phyloP scores from a whole-genome alignment of 2,113 vertebrate species.

The Camelus bactrianus region DNA sequence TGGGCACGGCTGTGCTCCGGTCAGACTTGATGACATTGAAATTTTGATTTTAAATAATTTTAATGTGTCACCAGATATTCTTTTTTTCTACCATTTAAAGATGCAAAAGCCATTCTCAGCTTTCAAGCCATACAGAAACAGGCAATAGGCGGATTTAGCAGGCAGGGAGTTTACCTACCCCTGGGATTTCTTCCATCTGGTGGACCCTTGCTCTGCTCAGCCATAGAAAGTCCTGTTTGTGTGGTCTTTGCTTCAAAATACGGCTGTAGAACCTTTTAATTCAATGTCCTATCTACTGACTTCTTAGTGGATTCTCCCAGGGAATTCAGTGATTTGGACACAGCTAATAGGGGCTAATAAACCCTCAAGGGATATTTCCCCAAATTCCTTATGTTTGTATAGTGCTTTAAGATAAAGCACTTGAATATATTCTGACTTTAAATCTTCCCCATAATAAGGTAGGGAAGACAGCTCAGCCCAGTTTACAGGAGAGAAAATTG shows the following conservation, averaged over 20 bases:
- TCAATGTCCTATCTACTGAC: background rate
- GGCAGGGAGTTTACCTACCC: background rate
- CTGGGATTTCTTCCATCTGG: background rate
- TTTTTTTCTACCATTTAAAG: background rate
- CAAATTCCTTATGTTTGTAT: background rate
- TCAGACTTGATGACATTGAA: background rate
- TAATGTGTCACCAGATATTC: background rate
- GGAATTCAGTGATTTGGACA: background rate
- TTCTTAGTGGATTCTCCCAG: background rate
- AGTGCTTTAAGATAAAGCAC: background rate
- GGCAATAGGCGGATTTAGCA: background rate
- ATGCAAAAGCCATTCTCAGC: background rate
- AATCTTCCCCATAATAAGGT: background rate
- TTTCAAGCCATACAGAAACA: background rate
- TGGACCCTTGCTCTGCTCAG: background rate
- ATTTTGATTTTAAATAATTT: background rate
- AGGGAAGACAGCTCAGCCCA: background rate
- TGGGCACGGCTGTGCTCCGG: background rate
- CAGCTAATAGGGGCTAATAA: background rate
- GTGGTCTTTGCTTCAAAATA: background rate
- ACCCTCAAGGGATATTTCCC: background rate
- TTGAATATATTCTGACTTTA: background rate
- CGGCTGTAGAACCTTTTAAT: background rate
- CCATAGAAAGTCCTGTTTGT: background rate
- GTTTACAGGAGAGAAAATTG: background rate